These are phyloP conservation scores for Rotaria magnacalcarata DNA, from an alignment of 2,888 invertebrate species.

Conservation along the genomic window DNA sequence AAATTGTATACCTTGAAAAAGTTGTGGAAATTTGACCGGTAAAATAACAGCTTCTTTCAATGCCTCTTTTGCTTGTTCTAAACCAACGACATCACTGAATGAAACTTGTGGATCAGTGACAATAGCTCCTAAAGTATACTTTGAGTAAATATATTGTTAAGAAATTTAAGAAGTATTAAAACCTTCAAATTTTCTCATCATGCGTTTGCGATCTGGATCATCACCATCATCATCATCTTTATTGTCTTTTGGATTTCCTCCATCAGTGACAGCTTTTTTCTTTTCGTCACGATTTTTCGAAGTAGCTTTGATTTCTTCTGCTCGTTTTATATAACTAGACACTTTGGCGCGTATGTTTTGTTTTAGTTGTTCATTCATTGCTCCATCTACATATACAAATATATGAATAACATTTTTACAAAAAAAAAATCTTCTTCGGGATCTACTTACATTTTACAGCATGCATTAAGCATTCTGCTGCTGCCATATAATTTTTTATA, in stretches of 20 bases:
- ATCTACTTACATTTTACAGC: conserved; percentile 79
- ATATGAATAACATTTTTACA: background rate
- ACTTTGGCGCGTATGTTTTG: conserved; percentile 61
- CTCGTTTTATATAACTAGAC: conserved; percentile 85
- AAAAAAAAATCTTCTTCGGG: too few relatives aligned
- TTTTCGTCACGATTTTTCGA: background rate
- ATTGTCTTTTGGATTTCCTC: background rate
- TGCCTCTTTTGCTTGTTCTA: conserved; percentile 93
- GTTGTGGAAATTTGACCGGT: conserved; percentile 94
- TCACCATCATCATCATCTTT: background rate
- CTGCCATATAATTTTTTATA: conserved; percentile 85
- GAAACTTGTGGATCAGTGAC: conserved; percentile 91
- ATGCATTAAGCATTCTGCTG: conserved; percentile 95
- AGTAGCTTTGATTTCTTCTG: conserved; percentile 88
- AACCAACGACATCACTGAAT: conserved; percentile 95
- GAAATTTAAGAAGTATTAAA: background rate
- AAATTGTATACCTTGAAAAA: conserved; percentile 76
- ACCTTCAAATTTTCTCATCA: conserved; percentile 15
- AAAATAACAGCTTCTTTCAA: conserved; percentile 97
- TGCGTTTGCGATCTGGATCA: background rate
- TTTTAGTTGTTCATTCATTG: background rate
- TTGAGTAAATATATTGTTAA: background rate
- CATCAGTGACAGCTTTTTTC: conserved; percentile 32
- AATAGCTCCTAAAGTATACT: conserved; percentile 68
- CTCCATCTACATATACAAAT: background rate